phyloP scores from a whole-genome alignment of 2,113 vertebrate species.

The Trogon surrucura region DNA sequence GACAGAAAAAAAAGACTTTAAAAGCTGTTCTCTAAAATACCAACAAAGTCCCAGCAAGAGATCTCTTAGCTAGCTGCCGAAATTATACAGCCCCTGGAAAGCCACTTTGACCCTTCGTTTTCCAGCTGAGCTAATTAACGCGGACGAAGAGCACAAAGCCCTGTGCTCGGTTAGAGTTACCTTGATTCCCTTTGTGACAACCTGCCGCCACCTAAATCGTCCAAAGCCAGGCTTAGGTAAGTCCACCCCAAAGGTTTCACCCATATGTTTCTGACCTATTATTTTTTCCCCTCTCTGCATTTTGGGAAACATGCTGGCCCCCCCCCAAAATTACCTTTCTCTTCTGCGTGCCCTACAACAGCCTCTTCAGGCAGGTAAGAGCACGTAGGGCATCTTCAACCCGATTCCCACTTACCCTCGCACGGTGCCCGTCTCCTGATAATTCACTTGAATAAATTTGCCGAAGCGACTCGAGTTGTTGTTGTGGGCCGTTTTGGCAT shows the following conservation, averaged over 20 bases:
- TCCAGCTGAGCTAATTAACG: background rate
- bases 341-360: rapidly evolving
- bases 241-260: background rate
- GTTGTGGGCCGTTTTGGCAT: conserved; percentile 98
- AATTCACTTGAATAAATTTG: conserved; percentile 99
- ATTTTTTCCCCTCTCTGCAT: too few relatives aligned
- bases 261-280: background rate
- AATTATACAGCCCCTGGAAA: conserved; percentile 3
- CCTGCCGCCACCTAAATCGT: background rate
- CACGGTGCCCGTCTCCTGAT: conserved; percentile 97
- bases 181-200: background rate
- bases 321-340: background rate
- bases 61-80: conserved; percentile 11
- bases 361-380: background rate
- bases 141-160: background rate
- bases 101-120: background rate
- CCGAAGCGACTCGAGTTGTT: conserved; percentile 99
- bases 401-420: conserved; percentile 84
- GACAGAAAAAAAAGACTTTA: background rate
- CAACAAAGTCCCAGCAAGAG: conserved; percentile 24
- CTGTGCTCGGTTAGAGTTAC: background rate
- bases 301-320: background rate
- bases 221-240: background rate
- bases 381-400: background rate
- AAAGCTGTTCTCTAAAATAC: conserved; percentile 1